phyloP scores from a whole-genome alignment of 2,113 vertebrate species.

The Saguinus midas region DNA sequence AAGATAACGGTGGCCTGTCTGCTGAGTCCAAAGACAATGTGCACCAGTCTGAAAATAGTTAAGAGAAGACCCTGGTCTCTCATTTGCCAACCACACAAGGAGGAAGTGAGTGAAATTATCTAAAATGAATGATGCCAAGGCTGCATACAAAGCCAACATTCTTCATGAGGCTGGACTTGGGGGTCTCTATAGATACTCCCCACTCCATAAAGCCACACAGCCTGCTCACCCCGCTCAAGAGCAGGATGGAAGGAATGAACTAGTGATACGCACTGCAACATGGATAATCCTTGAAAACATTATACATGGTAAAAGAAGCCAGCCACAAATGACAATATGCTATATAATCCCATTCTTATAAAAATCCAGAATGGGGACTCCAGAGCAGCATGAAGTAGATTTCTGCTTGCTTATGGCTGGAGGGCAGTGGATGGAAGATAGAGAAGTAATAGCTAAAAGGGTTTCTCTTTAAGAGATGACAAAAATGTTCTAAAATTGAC shows the following conservation, averaged over 20 bases:
- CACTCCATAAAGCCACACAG: slow-evolving; percentile 93
- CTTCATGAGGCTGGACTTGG: slow-evolving; percentile 83
- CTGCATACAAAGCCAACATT: slow-evolving; percentile 87
- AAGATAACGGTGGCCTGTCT: slow-evolving; percentile 89
- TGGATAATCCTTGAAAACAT: background rate
- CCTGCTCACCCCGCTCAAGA: slow-evolving; percentile 88
- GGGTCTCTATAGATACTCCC: slow-evolving; percentile 90
- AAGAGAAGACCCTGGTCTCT: slow-evolving; percentile 88
- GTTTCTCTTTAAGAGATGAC: background rate
- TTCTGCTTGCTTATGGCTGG: background rate
- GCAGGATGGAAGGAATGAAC: slow-evolving; percentile 79
- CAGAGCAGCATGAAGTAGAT: background rate
- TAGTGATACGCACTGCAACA: too few species aligned
- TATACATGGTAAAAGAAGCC: background rate
- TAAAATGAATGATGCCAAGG: slow-evolving; percentile 86
- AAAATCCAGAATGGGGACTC: background rate
- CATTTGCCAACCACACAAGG: slow-evolving; percentile 89
- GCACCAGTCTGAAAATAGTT: slow-evolving; percentile 89
- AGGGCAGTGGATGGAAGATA: fast-evolving
- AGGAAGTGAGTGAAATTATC: slow-evolving; percentile 88
- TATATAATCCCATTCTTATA: background rate
- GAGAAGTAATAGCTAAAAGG: background rate
- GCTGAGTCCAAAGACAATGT: slow-evolving; percentile 91
- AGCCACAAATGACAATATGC: background rate
- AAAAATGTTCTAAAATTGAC: background rate